Evolutionary conservation across 2,113 vertebrate species (phyloP).

Genomic region (Hippoglossus stenolepis): DNA sequence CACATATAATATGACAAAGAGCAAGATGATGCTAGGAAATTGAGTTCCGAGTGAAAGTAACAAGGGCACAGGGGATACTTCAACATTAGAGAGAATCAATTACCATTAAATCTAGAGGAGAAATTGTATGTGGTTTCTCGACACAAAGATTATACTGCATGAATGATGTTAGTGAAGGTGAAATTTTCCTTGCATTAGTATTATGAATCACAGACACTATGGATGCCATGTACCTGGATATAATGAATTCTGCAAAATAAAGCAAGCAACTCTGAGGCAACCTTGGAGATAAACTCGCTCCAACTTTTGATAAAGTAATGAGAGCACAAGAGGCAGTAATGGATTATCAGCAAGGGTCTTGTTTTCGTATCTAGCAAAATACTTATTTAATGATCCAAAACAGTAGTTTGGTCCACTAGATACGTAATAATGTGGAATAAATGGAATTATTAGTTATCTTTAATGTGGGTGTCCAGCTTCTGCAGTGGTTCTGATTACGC

Average conservation of each 20-base stretch:
- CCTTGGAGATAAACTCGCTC: slow-evolving; percentile 64
- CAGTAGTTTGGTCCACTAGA: slow-evolving; percentile 18
- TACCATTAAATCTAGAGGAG: slow-evolving; percentile 66
- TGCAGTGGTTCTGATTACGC: slow-evolving; percentile 39
- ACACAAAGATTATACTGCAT: slow-evolving; percentile 61
- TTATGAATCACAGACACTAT: slow-evolving; percentile 42
- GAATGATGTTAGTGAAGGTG: slow-evolving; percentile 63
- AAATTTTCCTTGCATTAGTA: slow-evolving; percentile 59
- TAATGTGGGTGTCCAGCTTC: slow-evolving; percentile 54
- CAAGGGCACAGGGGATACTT: slow-evolving; percentile 64
- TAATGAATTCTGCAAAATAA: slow-evolving; percentile 62
- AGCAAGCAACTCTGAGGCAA: slow-evolving; percentile 52
- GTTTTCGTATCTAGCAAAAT: slow-evolving; percentile 53
- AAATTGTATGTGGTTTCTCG: slow-evolving; percentile 64
- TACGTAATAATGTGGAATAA: slow-evolving; percentile 49
- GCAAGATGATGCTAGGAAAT: slow-evolving; percentile 65
- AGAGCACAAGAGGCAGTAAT: slow-evolving; percentile 49
- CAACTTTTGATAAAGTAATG: slow-evolving; percentile 64
- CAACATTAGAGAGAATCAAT: slow-evolving; percentile 69
- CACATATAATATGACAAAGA: slow-evolving; percentile 69
- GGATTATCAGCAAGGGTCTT: slow-evolving; percentile 54
- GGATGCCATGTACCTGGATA: slow-evolving; percentile 36
- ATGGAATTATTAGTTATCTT: slow-evolving; percentile 49
- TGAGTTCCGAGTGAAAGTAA: slow-evolving; percentile 64
- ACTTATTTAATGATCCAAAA: slow-evolving; percentile 61